Base-by-base conservation (phyloP, 2,888 invertebrate species). In the Drosophila atripex region DNA sequence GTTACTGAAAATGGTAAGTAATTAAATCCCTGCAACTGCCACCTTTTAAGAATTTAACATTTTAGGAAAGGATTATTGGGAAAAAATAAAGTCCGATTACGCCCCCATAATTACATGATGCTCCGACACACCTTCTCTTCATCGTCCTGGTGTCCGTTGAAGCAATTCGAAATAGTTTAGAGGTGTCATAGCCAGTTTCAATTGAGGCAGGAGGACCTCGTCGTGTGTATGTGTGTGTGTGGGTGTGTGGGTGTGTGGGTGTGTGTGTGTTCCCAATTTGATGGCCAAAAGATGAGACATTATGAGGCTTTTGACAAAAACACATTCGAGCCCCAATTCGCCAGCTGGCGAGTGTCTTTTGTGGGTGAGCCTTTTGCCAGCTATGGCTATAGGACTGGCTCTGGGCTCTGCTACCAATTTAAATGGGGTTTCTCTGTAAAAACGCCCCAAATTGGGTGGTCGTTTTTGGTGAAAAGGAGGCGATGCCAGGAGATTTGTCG, bases 231-330 rank as follows among this genome's bases (percentile, higher is more conserved):
- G 18, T 18, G 18, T 18, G 18, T 16, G 49, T 47, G 11, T n/a
- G n/a, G n/a, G 18, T 18, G 18, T 18, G 18, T 16, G 49, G 11
- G 45, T 35, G 28, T 1, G 18, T 18, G 18, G 1, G 18, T 18
- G 18, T 16, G 49, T 47, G 11, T 16, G 16, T 30, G 32, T 8
- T 5, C 49, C 41, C 53, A 30, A 59, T 59, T 73, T 61, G 50
- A 66, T 71, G 73, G 64, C 55, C 58, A 25, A 71, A 71, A 46
- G 61, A 71, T 55, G 65, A 51, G 58, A 61, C 77, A 69, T 68
- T 68, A 71, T 56, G 60, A 50, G 73, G 45, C 32, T 50, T 30
- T 45, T 56, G 54, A 49, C 50, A 73, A 73, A 55, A 78, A 69
- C 53, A 60, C 73, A 64, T 30, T 59, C 54, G 57, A 49, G 68